Percentiles rank a stretch among this genome's conserved stretches.
Conservation (phyloP, 2,113 vertebrate species). For the Smithornis capensis region DNA sequence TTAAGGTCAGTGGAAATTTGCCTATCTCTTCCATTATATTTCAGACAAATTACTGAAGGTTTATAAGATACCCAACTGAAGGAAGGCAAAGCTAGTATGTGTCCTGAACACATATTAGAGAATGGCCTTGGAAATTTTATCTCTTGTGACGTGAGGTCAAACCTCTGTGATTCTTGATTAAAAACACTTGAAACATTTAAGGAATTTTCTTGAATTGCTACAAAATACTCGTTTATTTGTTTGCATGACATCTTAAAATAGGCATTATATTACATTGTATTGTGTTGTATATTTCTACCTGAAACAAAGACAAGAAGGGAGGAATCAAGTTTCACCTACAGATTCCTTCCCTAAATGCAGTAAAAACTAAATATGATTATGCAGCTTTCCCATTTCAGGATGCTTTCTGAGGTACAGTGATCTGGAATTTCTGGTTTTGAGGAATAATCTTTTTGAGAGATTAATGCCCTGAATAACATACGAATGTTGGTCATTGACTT, state of each 20-base stretch:
- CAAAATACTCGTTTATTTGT: background rate
- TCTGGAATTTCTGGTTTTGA: background rate
- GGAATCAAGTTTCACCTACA: background rate
- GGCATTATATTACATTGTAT: background rate
- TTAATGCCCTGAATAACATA: background rate
- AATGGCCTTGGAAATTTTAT: background rate
- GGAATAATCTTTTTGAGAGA: background rate
- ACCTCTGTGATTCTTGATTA: background rate
- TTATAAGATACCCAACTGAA: background rate
- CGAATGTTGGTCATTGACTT: background rate
- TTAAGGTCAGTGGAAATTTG: background rate
- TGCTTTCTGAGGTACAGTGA: background rate
- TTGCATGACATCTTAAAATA: background rate
- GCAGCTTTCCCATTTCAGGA: background rate
- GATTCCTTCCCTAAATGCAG: background rate
- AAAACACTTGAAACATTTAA: background rate
- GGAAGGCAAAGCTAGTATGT: background rate
- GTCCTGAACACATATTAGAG: background rate
- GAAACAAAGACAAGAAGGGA: background rate
- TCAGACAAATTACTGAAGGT: background rate
- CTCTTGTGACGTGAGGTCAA: background rate
- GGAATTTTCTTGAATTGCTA: background rate
- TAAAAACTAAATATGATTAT: background rate
- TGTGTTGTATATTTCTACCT: background rate
- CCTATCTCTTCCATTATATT: background rate